These are phyloP conservation scores for Drosophila kanapiae DNA, from an alignment of 1,140 invertebrate genomes.

Conservation along the genomic window DNA sequence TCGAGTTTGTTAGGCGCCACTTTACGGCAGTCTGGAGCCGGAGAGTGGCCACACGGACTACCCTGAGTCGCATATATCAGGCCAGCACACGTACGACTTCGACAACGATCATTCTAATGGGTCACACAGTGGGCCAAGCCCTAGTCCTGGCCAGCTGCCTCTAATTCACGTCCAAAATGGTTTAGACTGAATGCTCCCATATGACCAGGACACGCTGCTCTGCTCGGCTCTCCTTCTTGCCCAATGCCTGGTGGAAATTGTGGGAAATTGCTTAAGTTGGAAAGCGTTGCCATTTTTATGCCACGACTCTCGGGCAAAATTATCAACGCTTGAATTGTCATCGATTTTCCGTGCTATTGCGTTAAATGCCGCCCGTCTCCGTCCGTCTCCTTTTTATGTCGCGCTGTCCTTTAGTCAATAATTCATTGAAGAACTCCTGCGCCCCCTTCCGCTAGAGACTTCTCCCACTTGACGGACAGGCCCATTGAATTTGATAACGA, in stretches of 20 bases:
- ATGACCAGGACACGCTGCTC: constrained; percentile 59
- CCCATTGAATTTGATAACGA: constrained; percentile 66
- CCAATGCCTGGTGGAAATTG: constrained; percentile 62
- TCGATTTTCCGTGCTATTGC: constrained; percentile 83
- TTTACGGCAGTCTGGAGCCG: constrained; percentile 56
- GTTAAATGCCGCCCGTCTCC: constrained; percentile 61
- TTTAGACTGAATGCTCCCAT: constrained; percentile 71
- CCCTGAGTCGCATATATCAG: constrained; percentile 64
- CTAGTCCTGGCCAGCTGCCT: constrained; percentile 48
- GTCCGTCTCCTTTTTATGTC: constrained; percentile 18
- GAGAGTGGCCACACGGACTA: constrained; percentile 23
- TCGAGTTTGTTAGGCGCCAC: constrained; percentile 75
- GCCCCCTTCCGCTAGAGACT: not conserved
- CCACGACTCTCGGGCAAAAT: constrained; percentile 65
- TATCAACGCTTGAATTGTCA: constrained; percentile 83
- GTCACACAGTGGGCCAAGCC: constrained; percentile 75
- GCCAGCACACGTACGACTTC: constrained; percentile 72
- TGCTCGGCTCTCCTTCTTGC: constrained; percentile 4
- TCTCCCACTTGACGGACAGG: constrained; percentile 52
- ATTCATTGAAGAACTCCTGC: constrained; percentile 63
- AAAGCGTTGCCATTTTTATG: constrained; percentile 78
- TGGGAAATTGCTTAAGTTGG: constrained; percentile 81
- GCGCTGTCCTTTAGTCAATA: constrained; percentile 61
- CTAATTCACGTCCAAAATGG: constrained; percentile 63
- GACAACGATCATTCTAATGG: constrained; percentile 83